Evolutionary conservation across 2,888 invertebrate species (phyloP), one percentile per base, ranked within the genome.

Genomic region (Pimpla rufipes): DNA sequence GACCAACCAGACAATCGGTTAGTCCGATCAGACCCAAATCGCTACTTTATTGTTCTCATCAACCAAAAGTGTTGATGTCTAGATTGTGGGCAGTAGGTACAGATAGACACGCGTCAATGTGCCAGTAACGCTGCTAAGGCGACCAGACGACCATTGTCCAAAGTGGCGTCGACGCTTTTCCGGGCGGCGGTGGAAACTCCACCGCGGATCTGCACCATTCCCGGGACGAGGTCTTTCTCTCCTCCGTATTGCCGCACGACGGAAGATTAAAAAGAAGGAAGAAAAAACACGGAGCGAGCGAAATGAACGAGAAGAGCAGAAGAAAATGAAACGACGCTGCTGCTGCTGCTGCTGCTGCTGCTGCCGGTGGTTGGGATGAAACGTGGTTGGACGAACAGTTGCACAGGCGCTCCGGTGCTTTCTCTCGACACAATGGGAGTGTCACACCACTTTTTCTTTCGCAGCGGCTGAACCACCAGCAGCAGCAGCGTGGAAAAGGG

Each of bases 391-490:
- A 62, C 62, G 80, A 77, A 84, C 55, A 71, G 79, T 83, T 64
- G 75, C 77, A 50, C 50, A 66, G 70, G n/a, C 10, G 35, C 52
- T 50, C 70, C 45, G 79, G 57, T 71, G 66, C 67, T 77, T 70
- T 78, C 77, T 66, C 68, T 57, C 37, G 74, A 70, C 88, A 90
- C 90, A 90, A 90, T 90, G 88, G 87, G 86, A 87, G 88, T 87
- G 89, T 89, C 89, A 89, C 85, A 83, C 85, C 85, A 83, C 85
- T 87, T 88, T 88, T 89, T 88, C 75, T 82, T 84, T 70, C 70
- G 66, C 13, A 45, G n/a, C n/a, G n/a, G n/a, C n/a, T n/a, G n/a
- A n/a, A n/a, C n/a, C n/a, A n/a, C n/a, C n/a, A n/a, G 55, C 62
- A 45, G 35, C 21, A 62, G 42, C 42, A 21, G 16, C 57, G 21